These are phyloP conservation scores for Podarcis siculus DNA, from an alignment of 2,797 vertebrate genomes.

Conservation along the genomic window DNA sequence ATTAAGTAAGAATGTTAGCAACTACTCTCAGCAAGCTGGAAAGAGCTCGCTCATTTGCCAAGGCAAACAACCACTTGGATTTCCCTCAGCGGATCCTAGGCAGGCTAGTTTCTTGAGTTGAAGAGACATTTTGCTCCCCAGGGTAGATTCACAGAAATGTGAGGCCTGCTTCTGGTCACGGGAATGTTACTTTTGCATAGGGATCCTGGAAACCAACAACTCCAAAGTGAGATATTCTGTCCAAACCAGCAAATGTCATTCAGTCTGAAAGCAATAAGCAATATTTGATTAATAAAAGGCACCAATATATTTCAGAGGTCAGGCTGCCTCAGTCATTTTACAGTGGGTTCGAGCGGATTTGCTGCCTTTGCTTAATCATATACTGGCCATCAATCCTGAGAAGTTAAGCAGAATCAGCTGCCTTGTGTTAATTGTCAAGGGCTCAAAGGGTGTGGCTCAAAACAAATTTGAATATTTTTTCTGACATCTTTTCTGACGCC, in stretches of 20 bases:
- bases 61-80: not conserved
- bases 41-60: not conserved
- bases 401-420: too few relatives aligned
- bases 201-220: not conserved
- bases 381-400: too few relatives aligned
- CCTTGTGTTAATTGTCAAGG: too few relatives aligned
- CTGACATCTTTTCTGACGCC: not conserved
- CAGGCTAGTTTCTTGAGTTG: not conserved
- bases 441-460: not conserved
- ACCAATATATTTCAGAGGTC: not conserved
- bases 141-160: not conserved
- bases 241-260: not conserved
- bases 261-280: not conserved
- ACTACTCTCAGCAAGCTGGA: not conserved
- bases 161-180: not conserved
- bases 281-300: not conserved
- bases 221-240: not conserved
- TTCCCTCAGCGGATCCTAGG: not conserved
- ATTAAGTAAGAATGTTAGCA: constrained; percentile 37
- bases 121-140: too few relatives aligned
- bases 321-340: too few relatives aligned
- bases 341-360: too few relatives aligned
- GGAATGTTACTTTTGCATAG: not conserved
- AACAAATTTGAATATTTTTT: not conserved
- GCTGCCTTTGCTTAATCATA: too few relatives aligned